phyloP scores from a whole-genome alignment of 2,888 invertebrate genomes.

The Balanococcus diminutus region DNA sequence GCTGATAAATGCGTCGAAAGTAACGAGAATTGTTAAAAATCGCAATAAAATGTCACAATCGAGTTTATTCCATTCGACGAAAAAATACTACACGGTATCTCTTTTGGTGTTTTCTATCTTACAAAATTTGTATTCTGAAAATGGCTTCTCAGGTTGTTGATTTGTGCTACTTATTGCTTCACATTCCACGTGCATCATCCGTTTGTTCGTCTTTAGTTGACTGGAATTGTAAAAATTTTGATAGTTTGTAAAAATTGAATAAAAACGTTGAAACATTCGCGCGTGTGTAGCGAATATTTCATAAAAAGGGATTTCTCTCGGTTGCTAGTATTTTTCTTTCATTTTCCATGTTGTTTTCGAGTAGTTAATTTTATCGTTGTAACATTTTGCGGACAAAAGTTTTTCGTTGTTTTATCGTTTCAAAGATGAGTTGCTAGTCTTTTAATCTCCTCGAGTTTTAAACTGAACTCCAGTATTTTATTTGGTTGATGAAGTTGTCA shows the following conservation, averaged over 20 bases:
- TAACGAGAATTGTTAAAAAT: not conserved
- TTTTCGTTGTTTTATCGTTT: conserved; percentile 16
- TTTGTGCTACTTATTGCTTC: not conserved
- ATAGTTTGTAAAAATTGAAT: not conserved
- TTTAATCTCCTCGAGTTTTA: not conserved
- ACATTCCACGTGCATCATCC: not conserved
- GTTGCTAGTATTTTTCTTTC: not conserved
- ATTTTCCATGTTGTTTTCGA: not conserved
- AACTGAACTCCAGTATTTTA: not conserved
- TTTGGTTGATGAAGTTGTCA: conserved; percentile 1
- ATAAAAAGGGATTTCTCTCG: not conserved
- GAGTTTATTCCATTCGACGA: not conserved
- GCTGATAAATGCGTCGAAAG: not conserved
- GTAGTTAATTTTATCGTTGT: not conserved
- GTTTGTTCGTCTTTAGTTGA: not conserved
- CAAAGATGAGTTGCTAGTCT: conserved; percentile 10
- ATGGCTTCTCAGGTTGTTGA: conserved; percentile 1
- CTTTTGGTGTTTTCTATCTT: not conserved
- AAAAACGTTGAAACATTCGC: not conserved
- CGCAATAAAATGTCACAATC: not conserved
- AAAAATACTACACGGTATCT: not conserved
- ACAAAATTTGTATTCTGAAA: not conserved
- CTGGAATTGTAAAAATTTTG: not conserved
- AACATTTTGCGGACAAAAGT: not conserved
- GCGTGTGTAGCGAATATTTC: not conserved